These are phyloP conservation scores for Trisateles emortualis DNA, from an alignment of 2,888 invertebrate genomes.

Conservation along the genomic window DNA sequence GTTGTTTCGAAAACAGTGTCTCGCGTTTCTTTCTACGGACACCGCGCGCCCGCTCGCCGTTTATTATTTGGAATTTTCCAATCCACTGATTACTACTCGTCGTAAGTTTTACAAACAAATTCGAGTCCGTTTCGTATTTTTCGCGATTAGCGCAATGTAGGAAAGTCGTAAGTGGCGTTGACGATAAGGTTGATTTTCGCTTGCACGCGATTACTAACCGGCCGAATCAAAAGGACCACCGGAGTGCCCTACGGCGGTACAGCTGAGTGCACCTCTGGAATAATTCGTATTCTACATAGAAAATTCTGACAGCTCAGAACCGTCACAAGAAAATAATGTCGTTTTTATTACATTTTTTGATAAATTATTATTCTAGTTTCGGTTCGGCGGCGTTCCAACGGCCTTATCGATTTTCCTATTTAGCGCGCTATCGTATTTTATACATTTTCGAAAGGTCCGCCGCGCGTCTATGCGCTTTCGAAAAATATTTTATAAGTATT, in stretches of 20 bases:
- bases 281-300: constrained; percentile 69
- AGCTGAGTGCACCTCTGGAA: constrained; percentile 47
- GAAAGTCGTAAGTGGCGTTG: constrained; percentile 77
- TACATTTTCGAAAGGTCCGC: constrained; percentile 83
- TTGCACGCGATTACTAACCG: constrained; percentile 59
- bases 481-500: constrained; percentile 83
- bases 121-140: constrained; percentile 82
- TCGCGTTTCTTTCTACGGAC: constrained; percentile 79
- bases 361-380: constrained; percentile 85
- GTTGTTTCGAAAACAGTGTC: constrained; percentile 85
- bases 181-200: constrained; percentile 69
- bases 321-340: constrained; percentile 85
- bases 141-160: constrained; percentile 81
- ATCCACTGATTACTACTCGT: constrained; percentile 84
- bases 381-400: constrained; percentile 74
- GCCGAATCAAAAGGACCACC: constrained; percentile 59
- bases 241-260: constrained; percentile 37
- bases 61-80: constrained; percentile 88
- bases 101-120: constrained; percentile 85
- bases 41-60: constrained; percentile 76
- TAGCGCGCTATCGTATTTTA: constrained; percentile 81
- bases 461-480: constrained; percentile 83
- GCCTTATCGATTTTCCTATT: constrained; percentile 85
- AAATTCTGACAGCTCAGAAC: constrained; percentile 84
- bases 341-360: constrained; percentile 87